phyloP scores from a whole-genome alignment of 2,797 vertebrate species.

The Sibirionetta formosa region DNA sequence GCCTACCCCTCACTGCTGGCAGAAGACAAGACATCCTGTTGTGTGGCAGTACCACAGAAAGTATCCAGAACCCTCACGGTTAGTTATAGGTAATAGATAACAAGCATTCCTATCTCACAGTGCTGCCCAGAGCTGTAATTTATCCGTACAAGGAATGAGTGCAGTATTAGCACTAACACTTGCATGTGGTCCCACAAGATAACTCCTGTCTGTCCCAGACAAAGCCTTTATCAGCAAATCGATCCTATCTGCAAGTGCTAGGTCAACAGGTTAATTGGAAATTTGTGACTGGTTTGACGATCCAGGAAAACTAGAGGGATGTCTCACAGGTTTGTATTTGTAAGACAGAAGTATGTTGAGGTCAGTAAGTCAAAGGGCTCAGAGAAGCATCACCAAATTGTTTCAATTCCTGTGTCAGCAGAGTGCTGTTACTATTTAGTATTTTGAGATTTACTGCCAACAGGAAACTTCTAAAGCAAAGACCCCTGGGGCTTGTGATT shows the following conservation, averaged over 20 bases:
- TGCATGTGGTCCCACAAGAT: neutral
- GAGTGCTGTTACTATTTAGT: neutral
- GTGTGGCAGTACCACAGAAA: neutral
- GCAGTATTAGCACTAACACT: neutral
- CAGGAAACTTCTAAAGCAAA: slow-evolving; percentile 19
- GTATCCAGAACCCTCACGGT: neutral
- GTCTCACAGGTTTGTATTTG: slow-evolving; percentile 17
- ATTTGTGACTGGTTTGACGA: neutral
- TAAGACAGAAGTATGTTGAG: slow-evolving; percentile 23
- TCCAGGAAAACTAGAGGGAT: neutral
- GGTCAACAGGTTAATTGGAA: slow-evolving; percentile 39
- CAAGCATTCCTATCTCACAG: neutral
- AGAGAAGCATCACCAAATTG: slow-evolving; percentile 36
- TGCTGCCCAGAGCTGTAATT: neutral
- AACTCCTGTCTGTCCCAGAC: neutral
- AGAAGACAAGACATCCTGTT: neutral
- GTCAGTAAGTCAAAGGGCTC: slow-evolving; percentile 53
- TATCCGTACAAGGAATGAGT: neutral
- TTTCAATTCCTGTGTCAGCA: slow-evolving; percentile 55
- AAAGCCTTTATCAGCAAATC: slow-evolving; percentile 20
- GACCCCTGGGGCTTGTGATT: neutral
- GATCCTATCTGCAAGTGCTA: neutral
- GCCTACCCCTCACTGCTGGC: neutral
- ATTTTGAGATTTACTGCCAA: slow-evolving; percentile 53
- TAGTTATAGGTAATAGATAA: neutral